Evolutionary conservation across 1,140 invertebrate species (phyloP).

Genomic region (Solenopsis fugax): DNA sequence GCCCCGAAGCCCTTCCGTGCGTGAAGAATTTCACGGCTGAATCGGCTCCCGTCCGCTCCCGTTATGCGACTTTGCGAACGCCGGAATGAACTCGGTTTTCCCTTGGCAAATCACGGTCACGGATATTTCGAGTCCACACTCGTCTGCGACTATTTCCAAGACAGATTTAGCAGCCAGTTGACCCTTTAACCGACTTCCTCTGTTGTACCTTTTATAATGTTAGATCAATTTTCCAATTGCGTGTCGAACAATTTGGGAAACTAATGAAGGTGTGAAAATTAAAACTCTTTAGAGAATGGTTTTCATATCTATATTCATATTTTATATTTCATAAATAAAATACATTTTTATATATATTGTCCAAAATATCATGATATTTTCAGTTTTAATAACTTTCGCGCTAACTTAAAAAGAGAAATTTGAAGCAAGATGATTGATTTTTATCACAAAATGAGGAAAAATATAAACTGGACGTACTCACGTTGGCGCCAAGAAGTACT

Average conservation of each 20-base stretch:
- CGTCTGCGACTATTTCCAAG: constrained; percentile 16
- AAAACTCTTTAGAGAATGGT: neutral
- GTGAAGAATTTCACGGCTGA: constrained; percentile 61
- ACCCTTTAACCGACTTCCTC: constrained; percentile 50
- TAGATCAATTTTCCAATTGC: neutral
- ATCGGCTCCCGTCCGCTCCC: constrained; percentile 55
- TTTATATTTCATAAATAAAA: neutral
- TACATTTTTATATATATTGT: neutral
- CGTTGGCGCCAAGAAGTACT: constrained; percentile 56
- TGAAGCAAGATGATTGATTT: neutral
- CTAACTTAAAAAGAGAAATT: neutral
- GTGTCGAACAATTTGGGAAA: neutral
- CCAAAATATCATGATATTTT: neutral
- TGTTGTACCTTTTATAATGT: neutral
- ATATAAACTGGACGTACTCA: constrained; percentile 58
- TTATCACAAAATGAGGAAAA: neutral
- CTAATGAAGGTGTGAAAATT: constrained; percentile 11
- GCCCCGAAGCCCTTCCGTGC: constrained; percentile 51
- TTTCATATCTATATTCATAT: neutral
- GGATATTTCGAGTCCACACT: constrained; percentile 42
- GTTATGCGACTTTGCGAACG: constrained; percentile 43
- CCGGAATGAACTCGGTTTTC: constrained; percentile 51
- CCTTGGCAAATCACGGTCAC: constrained; percentile 53
- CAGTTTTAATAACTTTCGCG: neutral
- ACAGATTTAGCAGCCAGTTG: constrained; percentile 7